Percentiles rank a stretch among this genome's conserved stretches.
Evolutionary conservation across 2,113 vertebrate genomes (phyloP).

Genomic region (rat (Rattus norvegicus)): DNA sequence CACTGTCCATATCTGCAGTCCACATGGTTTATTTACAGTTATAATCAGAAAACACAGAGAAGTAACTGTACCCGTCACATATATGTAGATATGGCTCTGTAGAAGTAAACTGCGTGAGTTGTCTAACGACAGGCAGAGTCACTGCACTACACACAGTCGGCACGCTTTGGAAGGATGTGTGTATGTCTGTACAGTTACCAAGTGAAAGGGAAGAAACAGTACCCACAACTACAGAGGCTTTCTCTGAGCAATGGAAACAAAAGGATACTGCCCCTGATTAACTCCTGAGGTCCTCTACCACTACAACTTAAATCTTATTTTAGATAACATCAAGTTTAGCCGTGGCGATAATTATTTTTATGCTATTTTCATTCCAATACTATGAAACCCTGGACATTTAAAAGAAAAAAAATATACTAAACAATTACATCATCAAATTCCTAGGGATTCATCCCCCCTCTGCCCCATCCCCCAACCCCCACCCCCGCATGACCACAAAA

Average conservation of each 20-base stretch:
- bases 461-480: background rate
- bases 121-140: background rate
- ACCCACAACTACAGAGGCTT: background rate
- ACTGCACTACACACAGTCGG: background rate
- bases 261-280: background rate
- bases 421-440: slow-evolving; percentile 43
- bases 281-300: background rate
- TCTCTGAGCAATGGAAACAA: background rate
- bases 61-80: background rate
- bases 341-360: background rate
- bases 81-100: background rate
- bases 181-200: background rate
- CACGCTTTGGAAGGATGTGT: background rate
- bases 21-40: background rate
- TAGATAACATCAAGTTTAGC: background rate
- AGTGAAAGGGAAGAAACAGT: background rate
- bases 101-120: background rate
- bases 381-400: slow-evolving; percentile 26
- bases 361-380: slow-evolving; percentile 30
- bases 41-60: background rate
- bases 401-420: slow-evolving; percentile 28
- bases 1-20: background rate
- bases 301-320: slow-evolving; percentile 20
- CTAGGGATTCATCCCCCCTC: background rate
- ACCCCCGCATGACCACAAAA: background rate